Base-by-base conservation (phyloP, 2,888 invertebrate species). In the Hemithea aestivaria region DNA sequence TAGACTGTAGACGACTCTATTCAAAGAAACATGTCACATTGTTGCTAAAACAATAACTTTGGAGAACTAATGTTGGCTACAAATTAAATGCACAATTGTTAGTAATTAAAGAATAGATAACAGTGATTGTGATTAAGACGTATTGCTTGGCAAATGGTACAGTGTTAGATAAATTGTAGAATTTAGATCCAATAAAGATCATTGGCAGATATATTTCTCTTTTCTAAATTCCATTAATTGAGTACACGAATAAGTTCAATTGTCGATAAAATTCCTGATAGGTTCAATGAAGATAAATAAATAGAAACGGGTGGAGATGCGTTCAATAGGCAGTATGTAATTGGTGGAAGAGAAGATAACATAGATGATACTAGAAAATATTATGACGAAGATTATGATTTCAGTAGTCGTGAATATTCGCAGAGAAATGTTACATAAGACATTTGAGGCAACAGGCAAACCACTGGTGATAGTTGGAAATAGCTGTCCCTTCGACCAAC, bases 401-500 rank as follows among this genome's bases (percentile, higher is more conserved):
- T 24, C 2, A 5, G 9, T 8, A 24, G 7, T 9, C 10, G 5
- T 5, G 9, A 8, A 10, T 35, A 11, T 39, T 24, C 32, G 33
- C 27, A 24, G 21, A 28, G 25, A 23, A 22, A 34, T 10, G 20
- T 24, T 34, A 23, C 20, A 12, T 40, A 34, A 37, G 37, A 43
- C 35, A 35, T 23, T 27, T 35, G 36, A 25, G 30, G 34, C 28
- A 20, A 42, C n/a, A n/a, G n/a, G 30, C 28, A 20, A 42, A 42
- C 30, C 28, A 36, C 36, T 20, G 48, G 51, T 48, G 57, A 58
- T 54, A 52, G 60, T 65, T 62, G 58, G 61, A 71, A 70, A 74
- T 72, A 75, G 65, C 60, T 56, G 56, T 61, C 59, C 62, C 58
- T 67, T 62, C 60, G 58, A 59, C 53, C 58, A 58, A 61, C 57